Evolutionary conservation across 2,113 vertebrate species (phyloP).

Genomic region (Bubo blakistoni): DNA sequence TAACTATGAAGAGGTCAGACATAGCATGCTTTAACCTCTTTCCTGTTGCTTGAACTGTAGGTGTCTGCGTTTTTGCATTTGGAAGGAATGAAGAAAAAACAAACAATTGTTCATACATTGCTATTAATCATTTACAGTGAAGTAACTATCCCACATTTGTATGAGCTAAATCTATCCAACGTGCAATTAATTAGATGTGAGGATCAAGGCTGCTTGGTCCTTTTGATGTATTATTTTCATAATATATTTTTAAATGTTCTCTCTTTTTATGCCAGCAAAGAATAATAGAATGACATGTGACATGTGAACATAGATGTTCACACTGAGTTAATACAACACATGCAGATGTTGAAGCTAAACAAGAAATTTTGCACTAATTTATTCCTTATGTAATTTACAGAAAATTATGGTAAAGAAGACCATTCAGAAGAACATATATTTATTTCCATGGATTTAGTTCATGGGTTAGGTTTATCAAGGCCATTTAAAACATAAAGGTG

Average conservation of each 20-base stretch:
- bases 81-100: constrained; percentile 44
- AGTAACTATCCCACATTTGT: constrained; percentile 48
- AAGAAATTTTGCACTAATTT: neutral
- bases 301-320: constrained; percentile 23
- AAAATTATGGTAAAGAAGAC: neutral
- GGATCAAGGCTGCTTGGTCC: constrained; percentile 64
- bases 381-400: neutral
- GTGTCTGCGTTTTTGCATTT: neutral
- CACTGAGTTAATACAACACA: neutral
- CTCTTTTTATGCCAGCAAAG: constrained; percentile 45
- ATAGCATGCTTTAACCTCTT: neutral
- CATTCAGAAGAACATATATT: neutral
- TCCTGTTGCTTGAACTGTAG: constrained; percentile 6
- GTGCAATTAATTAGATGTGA: constrained; percentile 69
- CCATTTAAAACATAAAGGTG: neutral
- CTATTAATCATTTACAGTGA: constrained; percentile 71
- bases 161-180: constrained; percentile 59
- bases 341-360: neutral
- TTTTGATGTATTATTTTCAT: constrained; percentile 75
- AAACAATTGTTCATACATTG: constrained; percentile 37
- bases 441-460: neutral
- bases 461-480: neutral
- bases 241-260: constrained; percentile 52
- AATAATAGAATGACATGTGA: constrained; percentile 64
- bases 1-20: neutral